A percentile compares a stretch with the other conserved stretches of the same genome.
Conservation (phyloP, 2,797 vertebrate species). For the Diplodus puntazzo region DNA sequence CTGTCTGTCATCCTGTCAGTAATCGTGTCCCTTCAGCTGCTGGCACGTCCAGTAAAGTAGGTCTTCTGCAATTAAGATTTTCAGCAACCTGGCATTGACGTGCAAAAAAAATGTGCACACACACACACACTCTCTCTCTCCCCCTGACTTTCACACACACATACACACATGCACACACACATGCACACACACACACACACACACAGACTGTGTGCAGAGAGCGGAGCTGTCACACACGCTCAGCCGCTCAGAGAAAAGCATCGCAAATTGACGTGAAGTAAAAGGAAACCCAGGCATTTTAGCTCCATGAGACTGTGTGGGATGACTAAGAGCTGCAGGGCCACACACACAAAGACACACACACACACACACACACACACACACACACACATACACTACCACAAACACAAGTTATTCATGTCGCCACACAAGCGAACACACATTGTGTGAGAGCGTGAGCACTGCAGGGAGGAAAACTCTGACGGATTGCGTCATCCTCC, state of each 20-base stretch:
- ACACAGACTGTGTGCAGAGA: conserved; percentile 14
- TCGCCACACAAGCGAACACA: conserved; percentile 27
- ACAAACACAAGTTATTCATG: conserved; percentile 20
- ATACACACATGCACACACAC: conserved; percentile 32
- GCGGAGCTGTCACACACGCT: conserved; percentile 66
- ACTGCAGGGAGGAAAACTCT: conserved; percentile 37
- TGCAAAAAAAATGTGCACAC: conserved; percentile 34
- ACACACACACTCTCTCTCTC: conserved; percentile 5
- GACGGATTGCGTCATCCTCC: conserved; percentile 44
- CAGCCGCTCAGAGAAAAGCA: conserved; percentile 59
- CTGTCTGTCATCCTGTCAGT: not conserved
- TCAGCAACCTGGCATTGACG: conserved; percentile 33
- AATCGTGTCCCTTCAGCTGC: not conserved
- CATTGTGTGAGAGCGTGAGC: conserved; percentile 19
- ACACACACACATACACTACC: conserved; percentile 4
- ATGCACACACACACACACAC: conserved; percentile 21
- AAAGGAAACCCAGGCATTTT: conserved; percentile 69
- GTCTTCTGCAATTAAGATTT: conserved; percentile 25
- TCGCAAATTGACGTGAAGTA: conserved; percentile 69
- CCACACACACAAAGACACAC: conserved; percentile 36
- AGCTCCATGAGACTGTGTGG: conserved; percentile 58
- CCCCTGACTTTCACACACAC: conserved; percentile 15
- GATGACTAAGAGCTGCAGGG: conserved; percentile 61
- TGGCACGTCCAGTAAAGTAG: conserved; percentile 15
- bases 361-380: conserved; percentile 13